Base-by-base conservation (phyloP, 2,113 vertebrate species). In the human region DNA sequence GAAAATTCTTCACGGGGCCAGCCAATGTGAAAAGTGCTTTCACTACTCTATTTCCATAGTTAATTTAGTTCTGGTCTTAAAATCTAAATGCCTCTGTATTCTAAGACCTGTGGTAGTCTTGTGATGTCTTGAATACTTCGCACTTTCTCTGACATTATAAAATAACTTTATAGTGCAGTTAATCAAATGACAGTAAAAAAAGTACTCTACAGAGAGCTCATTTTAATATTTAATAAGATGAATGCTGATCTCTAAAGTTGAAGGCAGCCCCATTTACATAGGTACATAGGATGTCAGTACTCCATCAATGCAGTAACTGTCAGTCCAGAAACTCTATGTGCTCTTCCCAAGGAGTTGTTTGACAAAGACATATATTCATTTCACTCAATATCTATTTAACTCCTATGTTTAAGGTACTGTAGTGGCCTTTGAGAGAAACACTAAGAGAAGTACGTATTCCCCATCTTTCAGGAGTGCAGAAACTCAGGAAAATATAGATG, bases 101-200 rank as follows among this genome's bases (percentile, higher is more conserved):
- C 82, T 94, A 95, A 98, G 59, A 85, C 64, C 48, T 76, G 6
- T 95, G 83, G n/a, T 95, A 95, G 70, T 97, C 94, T 94, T 96
- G 72, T 94, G 90, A 95, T 97, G 86, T 94, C 90, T 94, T 89
- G 96, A 97, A 96, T 95, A 89, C 79, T 96, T 98, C 86, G 43
- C 57, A 96, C 73, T 89, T 97, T 94, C 96, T 95, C 50, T 97
- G 97, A 75, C 97, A 98, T 98, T 98, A 98, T 98, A 97, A 98
- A 98, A 96, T 95, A 97, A 93, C 90, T 95, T 98, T 97, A 98
- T 93, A 95, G 89, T 97, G 50, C 82, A 97, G 78, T 97, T 97
- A 98, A 96, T 97, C 96, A 97, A 97, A 64, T 96, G 89, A 94
- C 76, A 96, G 95, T 93, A 96, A 97, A 88, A 97, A 40, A 48